Conservation (phyloP, 2,888 invertebrate species). For the Acleris cristana region DNA sequence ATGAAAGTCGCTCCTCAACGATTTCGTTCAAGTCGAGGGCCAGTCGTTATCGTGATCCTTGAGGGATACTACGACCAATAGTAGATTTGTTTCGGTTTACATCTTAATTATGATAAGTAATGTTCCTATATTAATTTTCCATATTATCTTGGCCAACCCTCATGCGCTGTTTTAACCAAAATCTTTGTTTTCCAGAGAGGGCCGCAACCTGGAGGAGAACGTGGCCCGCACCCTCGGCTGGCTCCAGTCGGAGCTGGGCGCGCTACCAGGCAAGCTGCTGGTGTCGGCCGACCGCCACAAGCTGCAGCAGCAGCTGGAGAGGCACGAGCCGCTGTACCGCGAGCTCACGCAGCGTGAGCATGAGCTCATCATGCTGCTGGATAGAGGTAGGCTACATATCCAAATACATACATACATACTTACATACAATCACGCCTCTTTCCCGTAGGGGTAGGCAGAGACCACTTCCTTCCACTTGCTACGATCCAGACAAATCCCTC, state of each 20-base stretch:
- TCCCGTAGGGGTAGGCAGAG: not conserved
- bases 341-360: conserved; percentile 95
- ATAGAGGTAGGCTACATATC: conserved; percentile 86
- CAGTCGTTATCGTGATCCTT: too few relatives aligned
- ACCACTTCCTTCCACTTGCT: too few relatives aligned
- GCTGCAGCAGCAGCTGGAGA: conserved; percentile 93
- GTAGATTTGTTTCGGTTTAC: too few relatives aligned
- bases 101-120: too few relatives aligned
- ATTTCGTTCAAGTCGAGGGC: too few relatives aligned
- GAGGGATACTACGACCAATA: too few relatives aligned
- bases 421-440: not conserved
- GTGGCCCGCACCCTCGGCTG: conserved; percentile 95
- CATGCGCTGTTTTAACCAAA: not conserved
- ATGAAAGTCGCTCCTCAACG: too few relatives aligned
- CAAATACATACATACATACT: not conserved
- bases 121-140: not conserved
- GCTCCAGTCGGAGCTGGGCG: conserved; percentile 91
- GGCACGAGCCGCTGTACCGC: conserved; percentile 94
- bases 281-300: conserved; percentile 94
- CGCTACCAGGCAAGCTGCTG: conserved; percentile 89
- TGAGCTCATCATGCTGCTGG: conserved; percentile 96
- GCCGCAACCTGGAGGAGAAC: conserved; percentile 94
- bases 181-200: conserved; percentile 84
- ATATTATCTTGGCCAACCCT: not conserved
- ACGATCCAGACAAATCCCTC: too few relatives aligned